Base-by-base conservation (phyloP, 2,797 vertebrate genomes). In the Rachycentron canadum region DNA sequence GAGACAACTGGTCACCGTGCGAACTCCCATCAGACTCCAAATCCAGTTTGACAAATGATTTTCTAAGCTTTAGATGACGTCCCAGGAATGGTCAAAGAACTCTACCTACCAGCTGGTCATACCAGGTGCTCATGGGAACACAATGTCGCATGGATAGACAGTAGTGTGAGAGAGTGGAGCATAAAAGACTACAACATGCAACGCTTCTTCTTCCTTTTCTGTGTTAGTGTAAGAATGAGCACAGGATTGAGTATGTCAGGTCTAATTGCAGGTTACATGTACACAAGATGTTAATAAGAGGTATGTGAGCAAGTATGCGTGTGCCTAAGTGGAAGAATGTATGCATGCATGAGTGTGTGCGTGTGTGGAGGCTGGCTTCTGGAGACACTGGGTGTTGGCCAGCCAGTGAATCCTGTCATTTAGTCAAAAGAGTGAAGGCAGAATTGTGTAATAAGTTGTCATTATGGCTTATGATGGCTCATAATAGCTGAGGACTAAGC, bases 61-160 rank as follows among this genome's bases (percentile, higher is more conserved):
- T 40, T 78, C 53, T 5, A 5, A 71, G 45, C 32, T 21, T 26
- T 26, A 25, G 1, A 12, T 2, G 32, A n/a, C 23, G 7, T 60
- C 62, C 68, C 5, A 5, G 53, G 59, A 70, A 65, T 19, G 12
- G 30, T 30, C 43, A 50, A 30, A 66, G 49, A 65, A 30, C 30
- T 58, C 69, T 73, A 92, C 94, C 68, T 92, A 95, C 93, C 94
- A 96, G 89, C 82, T 88, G 91, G 84, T 94, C 94, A 28, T 93
- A 95, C 93, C 94, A 95, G 75, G 92, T 87, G 80, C 94, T 95
- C 94, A 94, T 94, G 83, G 89, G 86, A 88, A 81, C 84, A n/a
- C 52, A 64, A 57, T 76, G 82, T 72, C 69, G 68, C 81, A 91
- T 87, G 50, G 69, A 66, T 17, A 69, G 36, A 65, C 32, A 41